Evolutionary conservation across 1,140 invertebrate genomes (phyloP), one percentile per base, ranked within the genome.

Genomic region (Hydropsyche tenuis): DNA sequence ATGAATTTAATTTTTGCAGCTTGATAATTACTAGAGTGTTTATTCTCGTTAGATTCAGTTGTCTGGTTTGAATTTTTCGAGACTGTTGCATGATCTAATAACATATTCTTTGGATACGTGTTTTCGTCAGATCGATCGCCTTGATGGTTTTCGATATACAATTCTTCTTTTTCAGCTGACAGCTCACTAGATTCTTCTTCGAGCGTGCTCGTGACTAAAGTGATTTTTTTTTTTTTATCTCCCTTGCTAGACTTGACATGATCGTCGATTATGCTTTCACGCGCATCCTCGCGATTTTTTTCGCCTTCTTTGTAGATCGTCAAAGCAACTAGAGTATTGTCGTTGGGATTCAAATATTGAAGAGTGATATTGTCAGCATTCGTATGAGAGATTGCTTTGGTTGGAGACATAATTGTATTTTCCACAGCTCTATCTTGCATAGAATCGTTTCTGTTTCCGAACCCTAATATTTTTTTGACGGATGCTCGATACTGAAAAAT

Each of bases 401-500:
- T 73, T 1, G 71, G 73, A 6, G 76, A 77, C 72, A 77, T 69
- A 9, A 71, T 18, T 9, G 76, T 77, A 60, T 77, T 77, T 18
- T 77, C 76, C 1, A 77, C 16, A 11, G 66, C 66, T 22, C 65
- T 22, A 5, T 77, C 73, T 12, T 73, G 76, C 14, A 68, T n/a
- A 3, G 71, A 75, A 23, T 73, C 76, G 0, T 75, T 68, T 37
- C 51, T 30, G 20, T 71, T 64, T 30, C 71, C 68, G n/a, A 25
- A 60, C 14, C 76, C 76, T 43, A 77, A 75, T 30, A 77, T 60
- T 18, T 72, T 60, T 42, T 77, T 77, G 4, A 77, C 30, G 5
- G 76, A 77, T 45, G 78, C 63, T 56, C 78, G 74, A 73, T 79
- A 81, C 80, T 81, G 75, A n/a, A 79, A 77, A 7, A 63, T 37